phyloP scores from a whole-genome alignment of 53 echinoderm and acorn worm genomes.

The Echinometra lucunter region DNA sequence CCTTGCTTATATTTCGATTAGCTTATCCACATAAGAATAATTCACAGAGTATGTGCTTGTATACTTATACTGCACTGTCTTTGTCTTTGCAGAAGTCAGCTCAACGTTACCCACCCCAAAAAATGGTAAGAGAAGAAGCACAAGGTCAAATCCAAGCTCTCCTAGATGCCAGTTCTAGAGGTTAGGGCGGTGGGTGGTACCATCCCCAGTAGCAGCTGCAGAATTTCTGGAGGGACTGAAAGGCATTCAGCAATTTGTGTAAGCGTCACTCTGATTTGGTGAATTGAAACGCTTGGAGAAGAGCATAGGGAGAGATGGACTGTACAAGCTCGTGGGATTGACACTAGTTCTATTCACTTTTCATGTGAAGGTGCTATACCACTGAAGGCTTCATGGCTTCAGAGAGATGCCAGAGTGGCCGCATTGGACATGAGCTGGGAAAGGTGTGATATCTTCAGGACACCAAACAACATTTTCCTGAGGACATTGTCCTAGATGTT shows the following conservation, averaged over 20 bases:
- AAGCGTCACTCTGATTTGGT: neutral
- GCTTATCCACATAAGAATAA: too few relatives aligned
- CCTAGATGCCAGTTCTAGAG: neutral
- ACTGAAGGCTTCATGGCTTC: neutral
- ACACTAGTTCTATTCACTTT: constrained; percentile 39
- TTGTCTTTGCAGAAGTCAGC: neutral
- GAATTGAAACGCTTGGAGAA: neutral
- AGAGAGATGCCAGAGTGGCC: constrained; percentile 12
- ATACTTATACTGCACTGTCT: neutral
- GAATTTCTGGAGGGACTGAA: neutral
- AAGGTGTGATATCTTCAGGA: constrained; percentile 7
- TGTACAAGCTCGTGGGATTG: constrained; percentile 39
- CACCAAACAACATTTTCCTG: neutral
- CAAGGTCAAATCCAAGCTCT: neutral
- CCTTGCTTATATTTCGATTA: too few relatives aligned
- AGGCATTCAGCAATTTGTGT: neutral
- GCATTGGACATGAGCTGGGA: constrained; percentile 27
- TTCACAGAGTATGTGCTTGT: neutral
- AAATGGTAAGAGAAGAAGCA: constrained; percentile 14
- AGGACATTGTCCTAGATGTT: constrained; percentile 11
- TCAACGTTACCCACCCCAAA: neutral
- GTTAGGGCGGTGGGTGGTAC: neutral
- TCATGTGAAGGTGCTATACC: constrained; percentile 42
- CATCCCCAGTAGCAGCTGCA: neutral
- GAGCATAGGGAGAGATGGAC: constrained; percentile 33